phyloP scores from a whole-genome alignment of 2,113 vertebrate species.

The Sinocyclocheilus grahami region DNA sequence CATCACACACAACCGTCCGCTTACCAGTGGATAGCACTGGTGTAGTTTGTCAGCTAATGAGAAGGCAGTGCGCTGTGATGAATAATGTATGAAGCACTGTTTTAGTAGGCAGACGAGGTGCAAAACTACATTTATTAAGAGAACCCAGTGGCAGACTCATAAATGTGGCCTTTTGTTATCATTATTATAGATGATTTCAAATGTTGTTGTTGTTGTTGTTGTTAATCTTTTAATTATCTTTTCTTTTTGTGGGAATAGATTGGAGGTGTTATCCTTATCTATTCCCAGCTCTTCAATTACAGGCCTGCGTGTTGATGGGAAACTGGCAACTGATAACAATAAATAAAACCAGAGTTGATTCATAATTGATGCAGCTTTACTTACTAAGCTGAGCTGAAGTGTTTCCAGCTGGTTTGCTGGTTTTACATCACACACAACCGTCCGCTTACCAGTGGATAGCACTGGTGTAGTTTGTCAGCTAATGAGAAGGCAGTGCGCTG shows the following conservation, averaged over 20 bases:
- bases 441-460: slow-evolving; percentile 10
- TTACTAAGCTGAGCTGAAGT: slow-evolving; percentile 18
- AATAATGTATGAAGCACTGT: slow-evolving; percentile 12
- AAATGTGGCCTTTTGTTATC: neutral
- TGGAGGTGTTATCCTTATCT: neutral
- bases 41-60: slow-evolving; percentile 22
- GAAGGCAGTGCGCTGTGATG: neutral
- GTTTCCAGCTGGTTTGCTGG: slow-evolving; percentile 23
- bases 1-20: slow-evolving; percentile 11
- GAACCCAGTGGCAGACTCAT: neutral
- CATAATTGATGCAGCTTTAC: slow-evolving; percentile 23
- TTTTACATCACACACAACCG: slow-evolving; percentile 27
- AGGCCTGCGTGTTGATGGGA: neutral
- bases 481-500: slow-evolving; percentile 1
- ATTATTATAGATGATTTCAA: neutral
- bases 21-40: slow-evolving; percentile 9
- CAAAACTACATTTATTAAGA: neutral
- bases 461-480: neutral
- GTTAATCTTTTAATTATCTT: neutral
- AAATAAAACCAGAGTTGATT: slow-evolving; percentile 12
- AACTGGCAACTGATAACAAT: slow-evolving; percentile 15
- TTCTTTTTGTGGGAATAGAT: neutral
- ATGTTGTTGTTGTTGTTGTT: neutral
- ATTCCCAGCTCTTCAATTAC: neutral
- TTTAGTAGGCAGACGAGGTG: neutral